Percentiles rank a stretch among this genome's conserved stretches.
Conservation (phyloP, 23 tunicate genomes). For the Phallusia fumigata region DNA sequence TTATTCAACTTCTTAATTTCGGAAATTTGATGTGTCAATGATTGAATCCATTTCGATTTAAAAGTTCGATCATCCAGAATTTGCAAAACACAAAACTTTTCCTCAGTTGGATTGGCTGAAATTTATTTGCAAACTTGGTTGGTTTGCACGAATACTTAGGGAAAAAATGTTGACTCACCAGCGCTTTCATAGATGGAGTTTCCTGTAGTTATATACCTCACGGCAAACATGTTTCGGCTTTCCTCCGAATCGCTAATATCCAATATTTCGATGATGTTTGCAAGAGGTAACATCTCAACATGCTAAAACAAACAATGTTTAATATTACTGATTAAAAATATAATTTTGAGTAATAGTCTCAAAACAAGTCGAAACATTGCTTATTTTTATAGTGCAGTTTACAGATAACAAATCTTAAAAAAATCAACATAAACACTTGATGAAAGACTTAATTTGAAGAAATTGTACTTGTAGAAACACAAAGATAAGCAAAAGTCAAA, state of each 20-base stretch:
- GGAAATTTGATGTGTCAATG: conserved; percentile 34
- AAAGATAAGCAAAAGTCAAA: too few relatives aligned
- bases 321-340: background rate
- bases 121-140: background rate
- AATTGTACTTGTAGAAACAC: too few relatives aligned
- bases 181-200: background rate
- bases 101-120: conserved; percentile 38
- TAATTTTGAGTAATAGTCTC: background rate
- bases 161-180: too few relatives aligned
- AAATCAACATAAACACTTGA: too few relatives aligned
- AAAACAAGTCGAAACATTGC: background rate
- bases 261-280: conserved; percentile 38
- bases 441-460: too few relatives aligned
- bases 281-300: conserved; percentile 47
- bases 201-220: conserved; percentile 34
- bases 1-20: conserved; percentile 6
- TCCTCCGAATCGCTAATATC: conserved; percentile 64
- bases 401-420: too few relatives aligned
- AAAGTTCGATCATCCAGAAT: conserved; percentile 71
- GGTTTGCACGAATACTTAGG: too few relatives aligned
- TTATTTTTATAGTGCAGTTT: too few relatives aligned
- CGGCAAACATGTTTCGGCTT: conserved; percentile 57
- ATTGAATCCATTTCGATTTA: conserved; percentile 52
- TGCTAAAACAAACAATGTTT: conserved; percentile 57
- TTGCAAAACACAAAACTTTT: conserved; percentile 59